Conservation (phyloP, 2,113 vertebrate species). For the Pollimyrus isidori region DNA sequence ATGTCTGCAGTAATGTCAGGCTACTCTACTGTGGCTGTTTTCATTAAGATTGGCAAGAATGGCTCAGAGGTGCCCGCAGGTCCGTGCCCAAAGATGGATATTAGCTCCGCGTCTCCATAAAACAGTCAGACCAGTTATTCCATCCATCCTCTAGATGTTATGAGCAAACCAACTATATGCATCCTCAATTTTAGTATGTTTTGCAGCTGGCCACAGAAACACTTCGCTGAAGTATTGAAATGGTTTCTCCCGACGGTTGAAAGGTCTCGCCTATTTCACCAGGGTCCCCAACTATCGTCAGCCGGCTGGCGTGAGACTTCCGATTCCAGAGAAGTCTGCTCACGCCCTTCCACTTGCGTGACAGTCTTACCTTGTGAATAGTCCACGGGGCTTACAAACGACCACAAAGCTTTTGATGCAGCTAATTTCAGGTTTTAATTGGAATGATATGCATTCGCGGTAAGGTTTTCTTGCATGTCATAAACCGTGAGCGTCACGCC, state of each 20-base stretch:
- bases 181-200: neutral
- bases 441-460: no score
- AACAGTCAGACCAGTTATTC: neutral
- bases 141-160: neutral
- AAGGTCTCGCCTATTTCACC: neutral
- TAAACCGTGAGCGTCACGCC: no score
- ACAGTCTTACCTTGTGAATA: no score
- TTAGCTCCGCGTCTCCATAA: constrained; percentile 4
- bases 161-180: neutral
- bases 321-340: no score
- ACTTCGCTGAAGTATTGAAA: neutral
- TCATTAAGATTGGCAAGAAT: neutral
- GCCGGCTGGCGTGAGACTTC: no score
- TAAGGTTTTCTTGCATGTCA: no score
- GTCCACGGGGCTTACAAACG: no score
- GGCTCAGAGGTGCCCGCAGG: neutral
- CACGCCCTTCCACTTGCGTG: no score
- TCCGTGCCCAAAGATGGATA: constrained; percentile 30
- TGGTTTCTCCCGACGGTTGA: neutral
- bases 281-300: no score
- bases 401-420: no score
- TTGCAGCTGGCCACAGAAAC: neutral
- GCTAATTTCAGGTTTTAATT: no score
- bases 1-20: constrained; percentile 67
- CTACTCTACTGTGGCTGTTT: constrained; percentile 43